These are phyloP conservation scores for Pipra filicauda DNA, from an alignment of 2,113 vertebrate species.

Conservation along the genomic window DNA sequence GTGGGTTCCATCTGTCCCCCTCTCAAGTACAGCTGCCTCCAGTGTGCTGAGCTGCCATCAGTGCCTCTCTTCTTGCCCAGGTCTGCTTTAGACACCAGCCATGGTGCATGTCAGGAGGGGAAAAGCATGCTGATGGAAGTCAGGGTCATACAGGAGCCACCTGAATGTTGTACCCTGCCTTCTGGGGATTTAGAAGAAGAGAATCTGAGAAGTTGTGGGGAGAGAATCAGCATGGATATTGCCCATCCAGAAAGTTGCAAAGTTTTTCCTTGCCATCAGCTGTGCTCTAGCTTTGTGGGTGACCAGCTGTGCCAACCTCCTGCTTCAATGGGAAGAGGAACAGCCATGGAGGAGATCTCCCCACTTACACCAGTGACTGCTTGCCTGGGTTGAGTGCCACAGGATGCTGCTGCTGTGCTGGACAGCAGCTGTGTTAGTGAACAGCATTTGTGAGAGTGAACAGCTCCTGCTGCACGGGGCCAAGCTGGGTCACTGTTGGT, in stretches of 20 bases:
- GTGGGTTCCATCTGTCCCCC: not conserved
- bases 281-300: fast-evolving
- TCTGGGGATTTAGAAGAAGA: not conserved
- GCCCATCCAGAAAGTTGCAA: not conserved
- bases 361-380: not conserved
- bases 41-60: not conserved
- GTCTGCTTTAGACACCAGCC: not conserved
- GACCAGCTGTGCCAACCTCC: not conserved
- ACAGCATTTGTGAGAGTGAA: not conserved
- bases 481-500: not conserved
- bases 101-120: not conserved
- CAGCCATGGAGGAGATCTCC: not conserved
- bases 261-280: not conserved
- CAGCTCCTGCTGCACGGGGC: not conserved
- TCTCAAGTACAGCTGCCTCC: not conserved
- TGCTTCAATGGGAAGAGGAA: not conserved
- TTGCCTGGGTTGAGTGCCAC: not conserved
- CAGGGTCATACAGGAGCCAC: not conserved
- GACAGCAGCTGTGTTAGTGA: not conserved
- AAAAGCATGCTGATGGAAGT: not conserved
- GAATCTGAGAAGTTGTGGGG: not conserved
- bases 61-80: not conserved
- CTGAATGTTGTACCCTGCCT: not conserved
- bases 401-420: not conserved
- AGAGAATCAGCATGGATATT: not conserved